Evolutionary conservation across 2,888 invertebrate genomes (phyloP).

Genomic region (Drosophila niveifrons): DNA sequence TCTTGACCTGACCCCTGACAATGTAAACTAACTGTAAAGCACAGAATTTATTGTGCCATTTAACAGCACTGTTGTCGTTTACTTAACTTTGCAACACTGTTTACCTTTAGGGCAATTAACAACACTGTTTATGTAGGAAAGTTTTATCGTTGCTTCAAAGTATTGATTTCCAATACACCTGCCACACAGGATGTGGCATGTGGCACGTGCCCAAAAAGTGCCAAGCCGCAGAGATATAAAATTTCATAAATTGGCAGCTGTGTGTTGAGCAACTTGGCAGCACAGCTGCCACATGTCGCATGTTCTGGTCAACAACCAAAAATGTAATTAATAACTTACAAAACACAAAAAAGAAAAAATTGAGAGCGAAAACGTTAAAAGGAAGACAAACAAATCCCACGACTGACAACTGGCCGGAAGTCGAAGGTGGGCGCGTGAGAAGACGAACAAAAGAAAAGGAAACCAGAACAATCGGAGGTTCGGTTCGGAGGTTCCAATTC

Average conservation of each 20-base stretch:
- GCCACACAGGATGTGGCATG: slow-evolving; percentile 56
- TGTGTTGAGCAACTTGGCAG: slow-evolving; percentile 16
- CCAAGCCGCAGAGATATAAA: slow-evolving; percentile 59
- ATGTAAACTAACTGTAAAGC: slow-evolving; percentile 6
- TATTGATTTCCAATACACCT: slow-evolving; percentile 32
- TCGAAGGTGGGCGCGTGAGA: slow-evolving; percentile 35
- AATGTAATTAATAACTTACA: slow-evolving; percentile 55
- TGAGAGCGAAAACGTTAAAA: slow-evolving; percentile 23
- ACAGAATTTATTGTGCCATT: not conserved
- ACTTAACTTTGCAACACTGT: not conserved
- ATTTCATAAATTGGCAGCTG: slow-evolving; percentile 74
- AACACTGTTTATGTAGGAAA: not conserved
- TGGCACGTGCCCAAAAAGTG: slow-evolving; percentile 41
- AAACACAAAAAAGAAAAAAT: slow-evolving; percentile 2
- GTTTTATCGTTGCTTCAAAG: not conserved
- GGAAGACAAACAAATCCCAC: slow-evolving; percentile 57
- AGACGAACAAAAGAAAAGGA: slow-evolving; percentile 17
- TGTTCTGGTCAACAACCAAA: slow-evolving; percentile 22
- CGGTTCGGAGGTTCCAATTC: too few relatives aligned
- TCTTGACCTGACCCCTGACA: slow-evolving; percentile 19
- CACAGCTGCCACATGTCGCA: slow-evolving; percentile 46
- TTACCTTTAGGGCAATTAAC: not conserved
- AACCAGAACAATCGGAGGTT: slow-evolving; percentile 5
- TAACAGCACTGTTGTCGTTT: slow-evolving; percentile 7
- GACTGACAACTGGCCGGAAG: slow-evolving; percentile 47